Evolutionary conservation across 1,140 invertebrate species (phyloP).

Genomic region (Hycleus cichorii): DNA sequence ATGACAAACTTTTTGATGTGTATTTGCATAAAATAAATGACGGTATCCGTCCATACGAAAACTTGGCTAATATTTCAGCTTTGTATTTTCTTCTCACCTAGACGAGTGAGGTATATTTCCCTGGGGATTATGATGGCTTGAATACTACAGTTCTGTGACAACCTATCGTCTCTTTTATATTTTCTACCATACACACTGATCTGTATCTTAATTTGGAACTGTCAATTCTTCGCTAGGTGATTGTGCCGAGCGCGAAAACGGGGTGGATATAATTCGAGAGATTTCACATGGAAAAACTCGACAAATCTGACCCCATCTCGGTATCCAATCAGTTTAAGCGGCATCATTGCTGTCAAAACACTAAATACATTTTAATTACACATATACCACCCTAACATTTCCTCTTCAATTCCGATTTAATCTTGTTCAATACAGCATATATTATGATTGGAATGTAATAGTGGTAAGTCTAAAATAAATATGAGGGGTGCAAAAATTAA

Average conservation of each 20-base stretch:
- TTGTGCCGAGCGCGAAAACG: slow-evolving; percentile 13
- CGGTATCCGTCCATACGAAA: slow-evolving; percentile 42
- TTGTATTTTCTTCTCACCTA: slow-evolving; percentile 30
- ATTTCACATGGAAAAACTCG: too few species aligned
- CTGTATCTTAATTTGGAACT: slow-evolving; percentile 36
- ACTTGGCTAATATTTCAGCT: slow-evolving; percentile 43
- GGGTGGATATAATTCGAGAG: too few species aligned
- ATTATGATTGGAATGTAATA: slow-evolving; percentile 19
- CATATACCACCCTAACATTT: slow-evolving; percentile 27
- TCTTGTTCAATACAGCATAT: slow-evolving; percentile 2
- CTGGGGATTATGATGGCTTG: slow-evolving; percentile 24
- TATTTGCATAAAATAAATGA: slow-evolving; percentile 42
- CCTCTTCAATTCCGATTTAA: slow-evolving; percentile 2
- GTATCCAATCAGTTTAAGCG: neutral
- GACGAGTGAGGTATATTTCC: slow-evolving; percentile 37
- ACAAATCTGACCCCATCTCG: too few species aligned
- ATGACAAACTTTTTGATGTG: slow-evolving; percentile 33
- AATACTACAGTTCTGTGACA: slow-evolving; percentile 16
- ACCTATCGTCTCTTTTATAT: slow-evolving; percentile 28
- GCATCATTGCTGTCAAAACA: slow-evolving; percentile 31
- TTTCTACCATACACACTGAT: slow-evolving; percentile 25
- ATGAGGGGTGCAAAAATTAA: slow-evolving; percentile 39
- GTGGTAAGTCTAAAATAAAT: slow-evolving; percentile 15
- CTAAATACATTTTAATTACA: slow-evolving; percentile 37
- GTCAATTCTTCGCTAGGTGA: slow-evolving; percentile 26